These are phyloP conservation scores for Luscinia luscinia DNA, from an alignment of 2,797 vertebrate species.

Conservation along the genomic window DNA sequence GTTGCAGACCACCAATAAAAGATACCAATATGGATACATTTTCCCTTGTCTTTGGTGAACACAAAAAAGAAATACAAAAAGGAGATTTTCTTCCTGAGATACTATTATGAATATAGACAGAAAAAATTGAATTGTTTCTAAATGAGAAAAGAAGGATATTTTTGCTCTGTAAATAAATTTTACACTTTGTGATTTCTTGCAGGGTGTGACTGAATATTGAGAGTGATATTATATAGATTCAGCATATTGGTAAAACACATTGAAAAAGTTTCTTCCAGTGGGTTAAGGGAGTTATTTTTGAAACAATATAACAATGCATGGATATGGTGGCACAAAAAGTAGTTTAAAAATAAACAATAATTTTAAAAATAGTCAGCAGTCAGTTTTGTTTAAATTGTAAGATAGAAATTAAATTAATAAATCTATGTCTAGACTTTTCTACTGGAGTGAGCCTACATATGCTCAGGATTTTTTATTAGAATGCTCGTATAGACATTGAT, in stretches of 20 bases:
- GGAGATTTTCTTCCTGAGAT: not conserved
- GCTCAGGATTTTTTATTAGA: not conserved
- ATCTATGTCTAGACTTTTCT: not conserved
- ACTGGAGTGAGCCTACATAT: not conserved
- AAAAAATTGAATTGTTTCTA: not conserved
- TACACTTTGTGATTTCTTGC: not conserved
- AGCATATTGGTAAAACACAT: not conserved
- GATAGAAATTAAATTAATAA: not conserved
- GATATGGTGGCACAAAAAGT: not conserved
- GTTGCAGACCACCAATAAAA: too few relatives aligned
- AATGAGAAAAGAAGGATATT: not conserved
- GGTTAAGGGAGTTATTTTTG: not conserved
- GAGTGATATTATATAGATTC: not conserved
- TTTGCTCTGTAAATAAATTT: not conserved
- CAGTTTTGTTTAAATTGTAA: not conserved
- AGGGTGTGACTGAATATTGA: not conserved
- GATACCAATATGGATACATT: not conserved
- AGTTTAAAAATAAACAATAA: not conserved
- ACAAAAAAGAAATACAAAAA: not conserved
- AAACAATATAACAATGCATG: not conserved
- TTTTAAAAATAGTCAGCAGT: not conserved
- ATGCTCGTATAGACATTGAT: not conserved
- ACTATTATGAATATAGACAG: not conserved
- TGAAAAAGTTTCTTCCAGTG: not conserved
- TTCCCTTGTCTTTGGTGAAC: not conserved